phyloP scores from a whole-genome alignment of 2,888 invertebrate species.

The Mystacides longicornis region DNA sequence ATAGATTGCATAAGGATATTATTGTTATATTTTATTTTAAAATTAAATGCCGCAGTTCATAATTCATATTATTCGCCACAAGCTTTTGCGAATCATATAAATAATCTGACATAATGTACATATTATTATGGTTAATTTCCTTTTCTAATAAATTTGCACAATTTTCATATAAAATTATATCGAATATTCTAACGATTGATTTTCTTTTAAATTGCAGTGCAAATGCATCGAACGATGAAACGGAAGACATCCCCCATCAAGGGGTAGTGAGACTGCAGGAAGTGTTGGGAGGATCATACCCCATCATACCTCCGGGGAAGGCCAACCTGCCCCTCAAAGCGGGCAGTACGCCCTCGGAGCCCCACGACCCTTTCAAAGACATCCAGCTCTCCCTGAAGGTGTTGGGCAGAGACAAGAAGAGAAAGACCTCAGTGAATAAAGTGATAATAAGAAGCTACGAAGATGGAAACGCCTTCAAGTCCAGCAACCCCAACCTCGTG shows the following conservation, averaged over 20 bases:
- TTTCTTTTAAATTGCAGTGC: conserved; percentile 10
- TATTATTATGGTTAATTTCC: no score
- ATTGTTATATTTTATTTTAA: no score
- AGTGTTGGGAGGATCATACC: conserved; percentile 25
- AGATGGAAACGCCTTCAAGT: conserved; percentile 46
- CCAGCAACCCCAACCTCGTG: conserved; percentile 63
- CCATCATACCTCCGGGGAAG: conserved; percentile 32
- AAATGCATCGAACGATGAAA: conserved; percentile 34
- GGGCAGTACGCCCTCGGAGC: conserved; percentile 31
- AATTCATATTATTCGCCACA: no score
- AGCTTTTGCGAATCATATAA: no score
- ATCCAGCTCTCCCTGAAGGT: conserved; percentile 48
- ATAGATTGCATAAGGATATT: no score
- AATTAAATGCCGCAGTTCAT: no score
- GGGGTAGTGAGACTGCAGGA: conserved; percentile 33
- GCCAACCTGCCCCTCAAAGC: conserved; percentile 31
- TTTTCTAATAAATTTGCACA: background rate
- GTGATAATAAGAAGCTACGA: conserved; percentile 46
- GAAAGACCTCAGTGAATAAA: conserved; percentile 46
- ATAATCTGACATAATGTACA: no score
- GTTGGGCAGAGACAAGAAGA: conserved; percentile 44
- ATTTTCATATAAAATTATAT: background rate
- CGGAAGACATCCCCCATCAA: conserved; percentile 39
- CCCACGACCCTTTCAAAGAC: conserved; percentile 56
- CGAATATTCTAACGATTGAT: background rate